These are phyloP conservation scores for Chelonia mydas DNA, from an alignment of 2,797 vertebrate genomes.

Conservation along the genomic window DNA sequence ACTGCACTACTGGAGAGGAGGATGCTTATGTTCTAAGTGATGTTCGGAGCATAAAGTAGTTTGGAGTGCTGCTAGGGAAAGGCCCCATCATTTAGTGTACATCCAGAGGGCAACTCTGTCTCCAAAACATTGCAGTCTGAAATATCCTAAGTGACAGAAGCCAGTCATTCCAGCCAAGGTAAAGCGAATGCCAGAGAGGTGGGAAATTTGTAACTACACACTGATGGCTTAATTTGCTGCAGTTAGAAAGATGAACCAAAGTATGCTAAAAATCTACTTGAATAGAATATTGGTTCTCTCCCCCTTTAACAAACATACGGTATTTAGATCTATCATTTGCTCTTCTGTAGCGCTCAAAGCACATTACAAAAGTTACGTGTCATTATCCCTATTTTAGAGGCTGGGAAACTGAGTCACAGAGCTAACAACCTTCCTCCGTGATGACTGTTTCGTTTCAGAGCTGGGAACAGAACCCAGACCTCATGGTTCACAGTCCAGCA, in stretches of 20 bases:
- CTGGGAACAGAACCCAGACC: slow-evolving; percentile 27
- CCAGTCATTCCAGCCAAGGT: not conserved
- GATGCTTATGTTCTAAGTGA: not conserved
- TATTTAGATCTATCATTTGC: not conserved
- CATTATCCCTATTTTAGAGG: not conserved
- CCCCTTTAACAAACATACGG: not conserved
- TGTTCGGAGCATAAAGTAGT: not conserved
- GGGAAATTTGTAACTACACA: not conserved
- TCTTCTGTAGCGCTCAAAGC: not conserved
- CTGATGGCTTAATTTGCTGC: not conserved
- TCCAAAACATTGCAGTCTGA: not conserved
- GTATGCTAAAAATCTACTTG: not conserved
- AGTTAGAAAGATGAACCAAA: not conserved
- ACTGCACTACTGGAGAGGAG: not conserved
- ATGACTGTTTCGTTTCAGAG: slow-evolving; percentile 1
- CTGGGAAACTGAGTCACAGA: not conserved
- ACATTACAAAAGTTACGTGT: not conserved
- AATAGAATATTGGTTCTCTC: not conserved
- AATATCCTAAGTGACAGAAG: not conserved
- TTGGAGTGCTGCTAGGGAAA: slow-evolving; percentile 5
- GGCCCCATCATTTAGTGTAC: slow-evolving; percentile 15
- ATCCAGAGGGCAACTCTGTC: not conserved
- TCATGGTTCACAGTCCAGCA: not conserved
- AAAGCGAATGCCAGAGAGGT: not conserved
- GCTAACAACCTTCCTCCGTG: not conserved